A percentile compares a stretch with the other conserved stretches of the same genome.
Conservation (phyloP, 2,797 vertebrate species). For the Tachyglossus aculeatus region DNA sequence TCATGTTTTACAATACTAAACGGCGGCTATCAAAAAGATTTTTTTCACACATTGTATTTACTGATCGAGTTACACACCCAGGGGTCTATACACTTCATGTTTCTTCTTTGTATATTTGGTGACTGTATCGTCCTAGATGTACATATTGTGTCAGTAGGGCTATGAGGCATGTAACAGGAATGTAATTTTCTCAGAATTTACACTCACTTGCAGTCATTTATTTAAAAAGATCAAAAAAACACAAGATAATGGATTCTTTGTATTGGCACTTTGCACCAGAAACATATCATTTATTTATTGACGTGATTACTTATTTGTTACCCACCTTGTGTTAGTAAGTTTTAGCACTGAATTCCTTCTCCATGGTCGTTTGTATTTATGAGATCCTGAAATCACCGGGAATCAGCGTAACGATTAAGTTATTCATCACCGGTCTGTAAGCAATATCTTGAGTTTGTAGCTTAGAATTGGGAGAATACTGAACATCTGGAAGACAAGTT, state of each 20-base stretch:
- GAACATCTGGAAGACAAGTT: constrained; percentile 89
- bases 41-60: constrained; percentile 75
- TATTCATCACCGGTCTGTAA: constrained; percentile 96
- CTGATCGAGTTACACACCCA: constrained; percentile 75
- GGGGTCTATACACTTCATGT: constrained; percentile 84
- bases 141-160: constrained; percentile 95
- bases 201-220: constrained; percentile 91
- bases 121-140: constrained; percentile 99
- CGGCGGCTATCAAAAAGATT: constrained; percentile 76
- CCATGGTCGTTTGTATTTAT: constrained; percentile 98
- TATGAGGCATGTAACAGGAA: constrained; percentile 91
- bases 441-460: constrained; percentile 99
- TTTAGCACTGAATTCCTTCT: constrained; percentile 91
- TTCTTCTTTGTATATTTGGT: constrained; percentile 98
- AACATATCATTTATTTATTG: constrained; percentile 99
- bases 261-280: constrained; percentile 98
- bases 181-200: constrained; percentile 91
- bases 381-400: constrained; percentile 84
- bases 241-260: constrained; percentile 88
- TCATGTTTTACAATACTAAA: constrained; percentile 87
- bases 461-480: constrained; percentile 84
- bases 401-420: constrained; percentile 88
- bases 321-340: constrained; percentile 86
- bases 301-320: constrained; percentile 84
- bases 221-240: constrained; percentile 81